Percentiles rank a stretch among this genome's conserved stretches.
phyloP scores from a whole-genome alignment of 2,797 vertebrate species.

The Uromys caudimaculatus region DNA sequence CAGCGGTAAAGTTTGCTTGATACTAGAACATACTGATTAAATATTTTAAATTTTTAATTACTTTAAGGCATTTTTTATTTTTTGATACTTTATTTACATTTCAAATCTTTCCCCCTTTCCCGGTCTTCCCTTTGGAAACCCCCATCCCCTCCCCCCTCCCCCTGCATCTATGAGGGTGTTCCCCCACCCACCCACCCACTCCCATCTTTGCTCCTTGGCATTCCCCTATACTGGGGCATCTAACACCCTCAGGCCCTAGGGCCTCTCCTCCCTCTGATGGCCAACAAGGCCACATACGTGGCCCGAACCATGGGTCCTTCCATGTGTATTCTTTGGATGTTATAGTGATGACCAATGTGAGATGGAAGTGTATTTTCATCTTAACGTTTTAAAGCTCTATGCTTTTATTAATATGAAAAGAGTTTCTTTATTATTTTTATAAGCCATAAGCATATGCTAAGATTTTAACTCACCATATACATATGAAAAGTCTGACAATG shows the following conservation, averaged over 20 bases:
- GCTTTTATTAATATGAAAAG: slow-evolving; percentile 21
- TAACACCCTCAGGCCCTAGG: too few relatives aligned
- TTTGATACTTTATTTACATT: too few relatives aligned
- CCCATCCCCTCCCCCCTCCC: too few relatives aligned
- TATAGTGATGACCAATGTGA: slow-evolving; percentile 1
- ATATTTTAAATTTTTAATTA: neutral
- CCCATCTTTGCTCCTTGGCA: too few relatives aligned
- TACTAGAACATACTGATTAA: slow-evolving; percentile 5
- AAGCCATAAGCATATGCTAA: neutral
- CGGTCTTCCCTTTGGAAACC: too few relatives aligned
- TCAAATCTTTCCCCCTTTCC: too few relatives aligned
- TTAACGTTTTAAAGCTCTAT: neutral
- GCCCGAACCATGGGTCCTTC: too few relatives aligned
- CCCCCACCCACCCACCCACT: too few relatives aligned
- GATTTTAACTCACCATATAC: slow-evolving; percentile 27
- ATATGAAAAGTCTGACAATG: slow-evolving; percentile 13
- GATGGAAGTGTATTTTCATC: neutral
- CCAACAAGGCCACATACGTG: too few relatives aligned
- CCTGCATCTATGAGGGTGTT: too few relatives aligned
- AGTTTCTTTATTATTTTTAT: slow-evolving; percentile 9
- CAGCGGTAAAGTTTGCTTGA: neutral
- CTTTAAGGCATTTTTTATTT: neutral
- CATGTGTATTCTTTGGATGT: neutral
- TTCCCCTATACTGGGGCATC: too few relatives aligned
- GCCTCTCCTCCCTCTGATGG: too few relatives aligned